Base-by-base conservation (phyloP, 2,888 invertebrate species). In the Hoplodrina blanda region DNA sequence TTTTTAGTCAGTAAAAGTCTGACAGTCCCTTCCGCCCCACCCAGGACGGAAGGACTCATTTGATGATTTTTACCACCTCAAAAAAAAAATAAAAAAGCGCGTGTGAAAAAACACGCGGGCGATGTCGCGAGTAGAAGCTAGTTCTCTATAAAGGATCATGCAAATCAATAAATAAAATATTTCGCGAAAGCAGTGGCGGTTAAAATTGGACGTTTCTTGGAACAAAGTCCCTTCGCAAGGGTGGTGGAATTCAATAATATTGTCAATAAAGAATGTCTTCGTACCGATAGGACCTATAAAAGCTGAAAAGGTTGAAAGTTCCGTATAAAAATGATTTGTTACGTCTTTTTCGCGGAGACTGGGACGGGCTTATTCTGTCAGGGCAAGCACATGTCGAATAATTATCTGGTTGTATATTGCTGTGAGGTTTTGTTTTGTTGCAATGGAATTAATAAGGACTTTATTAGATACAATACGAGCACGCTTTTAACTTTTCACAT, bases 91-190 rank as follows among this genome's bases (percentile, higher is more conserved):
- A n/a, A n/a, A n/a, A n/a, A n/a, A n/a, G n/a, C n/a, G n/a, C n/a
- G n/a, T n/a, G n/a, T 33, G 33, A 5, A 5, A 5, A 33, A 33
- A 33, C 33, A 33, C 7, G 30, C 6, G 33, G 33, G 7, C 7
- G 6, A 33, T 7, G 6, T 33, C 33, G 33, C 33, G 33, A 7
- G 33, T 6, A 33, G 7, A 33, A 33, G 3, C 33, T 33, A 33
- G 33, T 84, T 84, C 78, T 76, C 73, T 74, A 78, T 76, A 79
- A 85, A 86, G 85, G 85, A 89, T 90, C 89, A 91, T 91, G 89
- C 85, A 90, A 87, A 90, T 88, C 88, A 87, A 89, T 90, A 90
- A 90, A 89, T 89, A 89, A 88, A 91, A 90, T 89, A 90, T 89
- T 87, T 87, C 83, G 69, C 61, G 69, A n/a, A 78, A 87, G 85